Base-by-base conservation (phyloP, 2,888 invertebrate genomes). In the Cataglyphis livida region DNA sequence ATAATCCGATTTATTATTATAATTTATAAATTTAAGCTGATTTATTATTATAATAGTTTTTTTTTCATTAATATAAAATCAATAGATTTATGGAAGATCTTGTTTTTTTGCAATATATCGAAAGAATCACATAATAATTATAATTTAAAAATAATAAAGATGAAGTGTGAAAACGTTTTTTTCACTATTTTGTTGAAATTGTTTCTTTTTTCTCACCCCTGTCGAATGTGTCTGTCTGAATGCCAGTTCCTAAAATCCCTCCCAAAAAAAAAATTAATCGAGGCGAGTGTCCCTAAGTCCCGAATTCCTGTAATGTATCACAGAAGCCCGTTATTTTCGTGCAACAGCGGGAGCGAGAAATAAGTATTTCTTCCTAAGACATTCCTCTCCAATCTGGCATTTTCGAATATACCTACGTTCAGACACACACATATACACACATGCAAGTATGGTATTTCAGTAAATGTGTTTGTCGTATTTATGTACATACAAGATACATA, bases 251-350 rank as follows among this genome's bases (percentile, higher is more conserved):
- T 79, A 68, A 68, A 68, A 41, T 57, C 48, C 25, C n/a, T 57
- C 48, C 25, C 15, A 5, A 41, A 18, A 78, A 32, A 66, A 35
- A 71, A 44, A 79, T 71, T 71, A 71, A 79, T 79, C 78, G 71
- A 44, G 35, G n/a, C 28, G 70, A 25, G 44, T 4, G 68, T 41
- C 15, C 44, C 44, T 57, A 48, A 79, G 44, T 44, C 21, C 3
- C 12, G 3, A 59, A 70, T 70, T 78, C 32, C 59, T 70, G 41
- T 70, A 78, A 78, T 78, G 44, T 78, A 71, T 71, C 32, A 18
- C 32, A 41, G 57, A 35, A 62, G 12, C 7, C 57, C 18, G 44
- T 21, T 59, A 79, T 71, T 79, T 32, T 71, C 59, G 48, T 21
- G 32, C 21, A 44, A 78, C 70, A 59, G 59, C 5, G 32, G 12